Evolutionary conservation across 2,797 vertebrate species (phyloP).

Genomic region (Botia almorhae): DNA sequence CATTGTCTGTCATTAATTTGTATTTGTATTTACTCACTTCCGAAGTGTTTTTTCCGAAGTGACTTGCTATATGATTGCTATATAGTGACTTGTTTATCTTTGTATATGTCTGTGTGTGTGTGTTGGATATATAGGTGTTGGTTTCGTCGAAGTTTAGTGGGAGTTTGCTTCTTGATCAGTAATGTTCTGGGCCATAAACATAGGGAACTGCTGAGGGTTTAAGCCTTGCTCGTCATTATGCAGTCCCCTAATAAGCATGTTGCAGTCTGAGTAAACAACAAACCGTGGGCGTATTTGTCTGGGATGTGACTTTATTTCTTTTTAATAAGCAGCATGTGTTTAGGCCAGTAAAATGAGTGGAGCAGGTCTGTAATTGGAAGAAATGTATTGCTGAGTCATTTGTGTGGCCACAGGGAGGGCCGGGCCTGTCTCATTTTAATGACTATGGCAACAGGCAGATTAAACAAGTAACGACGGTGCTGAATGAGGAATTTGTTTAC

Average conservation of each 20-base stretch:
- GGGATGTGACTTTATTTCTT: conserved; percentile 36
- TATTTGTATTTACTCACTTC: no score
- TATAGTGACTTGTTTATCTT: no score
- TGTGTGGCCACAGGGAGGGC: conserved; percentile 27
- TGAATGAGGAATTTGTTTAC: conserved; percentile 41
- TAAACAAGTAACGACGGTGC: conserved; percentile 2
- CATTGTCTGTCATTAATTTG: no score
- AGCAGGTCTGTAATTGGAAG: conserved; percentile 37
- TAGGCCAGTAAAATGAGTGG: conserved; percentile 22
- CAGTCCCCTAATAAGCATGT: conserved; percentile 21
- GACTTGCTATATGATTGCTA: no score
- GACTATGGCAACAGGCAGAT: conserved; percentile 22
- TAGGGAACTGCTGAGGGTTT: background rate
- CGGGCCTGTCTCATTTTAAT: conserved; percentile 35
- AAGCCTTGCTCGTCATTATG: conserved; percentile 7
- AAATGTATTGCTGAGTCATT: conserved; percentile 34
- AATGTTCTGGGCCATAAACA: background rate
- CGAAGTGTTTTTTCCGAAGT: no score
- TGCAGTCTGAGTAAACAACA: conserved; percentile 31
- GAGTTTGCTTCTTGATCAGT: background rate
- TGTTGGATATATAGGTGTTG: no score
- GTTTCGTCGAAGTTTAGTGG: background rate
- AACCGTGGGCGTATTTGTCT: conserved; percentile 39
- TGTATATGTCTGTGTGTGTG: no score
- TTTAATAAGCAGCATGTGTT: conserved; percentile 44